Evolutionary conservation across 2,888 invertebrate species (phyloP).

Genomic region (Philaethria dido): DNA sequence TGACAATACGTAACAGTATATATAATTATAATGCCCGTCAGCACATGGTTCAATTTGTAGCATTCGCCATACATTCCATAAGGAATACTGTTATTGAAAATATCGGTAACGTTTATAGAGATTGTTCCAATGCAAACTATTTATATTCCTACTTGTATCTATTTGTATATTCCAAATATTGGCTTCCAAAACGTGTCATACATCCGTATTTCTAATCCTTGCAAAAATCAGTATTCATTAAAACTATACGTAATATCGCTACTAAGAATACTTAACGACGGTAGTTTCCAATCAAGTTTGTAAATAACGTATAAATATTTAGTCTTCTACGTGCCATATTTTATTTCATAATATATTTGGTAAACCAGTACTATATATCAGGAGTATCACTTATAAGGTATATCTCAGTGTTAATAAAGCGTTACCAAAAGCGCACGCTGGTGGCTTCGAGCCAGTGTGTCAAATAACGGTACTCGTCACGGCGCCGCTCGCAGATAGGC

Average conservation of each 20-base stretch:
- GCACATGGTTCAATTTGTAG: slow-evolving; percentile 28
- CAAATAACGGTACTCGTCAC: slow-evolving; percentile 71
- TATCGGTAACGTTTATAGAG: background rate
- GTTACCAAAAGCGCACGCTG: slow-evolving; percentile 27
- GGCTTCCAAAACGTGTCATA: too few species aligned
- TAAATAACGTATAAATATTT: background rate
- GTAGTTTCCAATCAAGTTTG: background rate
- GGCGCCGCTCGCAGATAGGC: slow-evolving; percentile 39
- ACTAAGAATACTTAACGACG: background rate
- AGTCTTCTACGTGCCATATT: background rate
- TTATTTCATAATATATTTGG: background rate
- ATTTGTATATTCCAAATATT: too few species aligned
- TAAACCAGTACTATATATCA: background rate
- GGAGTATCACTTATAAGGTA: background rate
- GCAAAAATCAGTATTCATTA: too few species aligned
- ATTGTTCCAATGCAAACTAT: background rate
- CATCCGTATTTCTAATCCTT: too few species aligned
- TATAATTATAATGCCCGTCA: slow-evolving; percentile 33
- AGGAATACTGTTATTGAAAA: slow-evolving; percentile 17
- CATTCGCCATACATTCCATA: slow-evolving; percentile 16
- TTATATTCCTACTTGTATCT: background rate
- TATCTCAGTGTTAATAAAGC: slow-evolving; percentile 16
- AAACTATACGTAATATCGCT: too few species aligned
- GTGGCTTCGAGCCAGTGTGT: slow-evolving; percentile 58
- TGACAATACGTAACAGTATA: slow-evolving; percentile 45